These are phyloP conservation scores for Amazona vittata DNA, from an alignment of 2,113 vertebrate species.

Conservation along the genomic window DNA sequence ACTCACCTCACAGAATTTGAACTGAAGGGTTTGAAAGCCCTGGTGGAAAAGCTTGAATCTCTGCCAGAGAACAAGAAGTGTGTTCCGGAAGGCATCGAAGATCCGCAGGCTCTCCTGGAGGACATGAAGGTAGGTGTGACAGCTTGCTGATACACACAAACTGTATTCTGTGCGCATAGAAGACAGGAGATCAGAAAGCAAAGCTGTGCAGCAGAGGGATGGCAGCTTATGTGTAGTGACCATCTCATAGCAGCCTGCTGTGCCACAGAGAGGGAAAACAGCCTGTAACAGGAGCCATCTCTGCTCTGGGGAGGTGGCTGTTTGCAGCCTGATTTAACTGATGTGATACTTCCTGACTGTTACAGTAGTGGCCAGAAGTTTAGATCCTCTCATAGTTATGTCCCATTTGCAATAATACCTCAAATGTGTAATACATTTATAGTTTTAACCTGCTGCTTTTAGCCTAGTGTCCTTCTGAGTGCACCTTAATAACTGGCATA, in stretches of 20 bases:
- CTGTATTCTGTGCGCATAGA: neutral
- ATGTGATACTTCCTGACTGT: neutral
- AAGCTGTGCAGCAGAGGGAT: neutral
- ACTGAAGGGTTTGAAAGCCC: conserved; percentile 87
- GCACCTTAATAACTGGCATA: neutral
- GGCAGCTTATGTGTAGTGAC: neutral
- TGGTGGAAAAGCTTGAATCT: conserved; percentile 94
- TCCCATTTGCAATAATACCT: neutral
- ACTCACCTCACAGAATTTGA: conserved; percentile 95
- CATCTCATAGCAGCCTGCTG: neutral
- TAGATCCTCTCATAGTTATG: neutral
- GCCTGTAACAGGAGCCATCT: neutral
- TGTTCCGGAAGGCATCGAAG: conserved; percentile 89
- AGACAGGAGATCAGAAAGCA: neutral
- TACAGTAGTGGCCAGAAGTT: neutral
- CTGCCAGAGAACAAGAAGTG: conserved; percentile 94
- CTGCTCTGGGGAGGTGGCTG: neutral
- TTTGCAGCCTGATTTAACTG: neutral
- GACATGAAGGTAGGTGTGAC: conserved; percentile 87
- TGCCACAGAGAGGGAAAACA: neutral
- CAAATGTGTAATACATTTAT: neutral
- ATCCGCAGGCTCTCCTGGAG: conserved; percentile 89
- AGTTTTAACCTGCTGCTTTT: neutral
- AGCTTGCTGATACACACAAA: neutral
- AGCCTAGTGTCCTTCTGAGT: neutral